Evolutionary conservation across 1,140 invertebrate species (phyloP), one percentile per base, ranked within the genome.

Genomic region (Orchesella cincta): DNA sequence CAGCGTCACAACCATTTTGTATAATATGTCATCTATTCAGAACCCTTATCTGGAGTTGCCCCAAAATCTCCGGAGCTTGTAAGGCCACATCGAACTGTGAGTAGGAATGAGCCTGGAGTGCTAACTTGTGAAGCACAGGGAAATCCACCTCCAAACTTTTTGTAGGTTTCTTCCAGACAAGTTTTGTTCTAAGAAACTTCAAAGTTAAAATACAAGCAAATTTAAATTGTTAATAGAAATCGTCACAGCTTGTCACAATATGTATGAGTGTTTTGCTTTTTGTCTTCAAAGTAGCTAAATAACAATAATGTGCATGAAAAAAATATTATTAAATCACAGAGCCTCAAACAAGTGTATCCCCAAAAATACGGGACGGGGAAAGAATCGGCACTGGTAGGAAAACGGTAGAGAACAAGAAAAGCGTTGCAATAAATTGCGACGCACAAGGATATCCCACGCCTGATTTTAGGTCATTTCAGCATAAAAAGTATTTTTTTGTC

Each of bases 371-470:
- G 35, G 76, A 77, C 54, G 51, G 51, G 31, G 67, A 67, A 31
- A 2, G 62, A 67, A 67, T 67, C 14, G 62, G 62, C 8, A 67
- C 62, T 26, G 39, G 70, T 26, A 31, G 28, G n/a, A 72, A 35
- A 33, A 39, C 20, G 26, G 57, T 33, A 76, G 34, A 39, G 8
- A 3, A 20, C 28, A 67, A 67, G 62, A 29, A 33, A 29, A 67
- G 33, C 33, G 62, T 67, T 12, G 62, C 62, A 29, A 3, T 67
- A 5, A 29, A 67, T 33, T 89, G 90, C 84, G 88, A 90, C 72
- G 85, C 87, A 34, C 84, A 86, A 84, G 86, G 85, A n/a, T 85
- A 88, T 82, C 90, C 88, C 82, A 84, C 91, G 82, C 90, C 90
- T 80, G 85, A 88, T 80, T 90, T 88, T 84, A 90, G 90, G 90